Conservation (phyloP, 2,888 invertebrate species). For the Caenorhabditis becei region DNA sequence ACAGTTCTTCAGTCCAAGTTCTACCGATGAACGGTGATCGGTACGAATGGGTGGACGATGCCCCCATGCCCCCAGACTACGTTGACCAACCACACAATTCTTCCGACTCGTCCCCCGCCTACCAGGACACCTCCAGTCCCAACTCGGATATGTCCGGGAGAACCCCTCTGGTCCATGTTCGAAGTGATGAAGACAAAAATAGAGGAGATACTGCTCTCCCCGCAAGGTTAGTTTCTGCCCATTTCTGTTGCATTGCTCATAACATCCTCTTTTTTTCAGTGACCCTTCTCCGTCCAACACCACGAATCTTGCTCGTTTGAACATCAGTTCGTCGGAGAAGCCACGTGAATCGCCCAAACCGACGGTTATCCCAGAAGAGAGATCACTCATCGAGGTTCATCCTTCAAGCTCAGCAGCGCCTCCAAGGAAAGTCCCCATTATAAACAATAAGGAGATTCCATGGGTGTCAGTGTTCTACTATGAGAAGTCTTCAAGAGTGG, state of each 20-base stretch:
- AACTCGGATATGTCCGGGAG: background rate
- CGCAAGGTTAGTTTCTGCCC: background rate
- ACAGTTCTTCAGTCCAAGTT: background rate
- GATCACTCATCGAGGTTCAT: background rate
- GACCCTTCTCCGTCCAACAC: constrained; percentile 3
- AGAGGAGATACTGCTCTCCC: background rate
- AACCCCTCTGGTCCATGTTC: background rate
- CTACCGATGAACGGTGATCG: constrained; percentile 1
- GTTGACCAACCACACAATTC: too few relatives aligned
- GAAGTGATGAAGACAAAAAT: background rate
- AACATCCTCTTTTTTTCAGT: background rate
- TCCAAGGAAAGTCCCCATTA: too few relatives aligned
- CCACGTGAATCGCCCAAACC: too few relatives aligned
- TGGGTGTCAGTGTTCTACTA: background rate
- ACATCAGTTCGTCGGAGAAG: background rate
- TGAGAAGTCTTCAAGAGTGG: too few relatives aligned
- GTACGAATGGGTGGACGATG: constrained; percentile 34
- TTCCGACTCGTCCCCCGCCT: background rate
- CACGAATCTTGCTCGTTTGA: background rate
- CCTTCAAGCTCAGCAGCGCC: too few relatives aligned
- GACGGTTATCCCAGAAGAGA: too few relatives aligned
- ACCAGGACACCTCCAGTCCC: too few relatives aligned
- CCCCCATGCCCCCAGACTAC: constrained; percentile 36
- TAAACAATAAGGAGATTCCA: background rate
- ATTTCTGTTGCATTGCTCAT: background rate